A percentile compares a stretch with the other conserved stretches of the same genome.
Evolutionary conservation across 2,888 invertebrate species (phyloP).

Genomic region (Lottia gigantea): DNA sequence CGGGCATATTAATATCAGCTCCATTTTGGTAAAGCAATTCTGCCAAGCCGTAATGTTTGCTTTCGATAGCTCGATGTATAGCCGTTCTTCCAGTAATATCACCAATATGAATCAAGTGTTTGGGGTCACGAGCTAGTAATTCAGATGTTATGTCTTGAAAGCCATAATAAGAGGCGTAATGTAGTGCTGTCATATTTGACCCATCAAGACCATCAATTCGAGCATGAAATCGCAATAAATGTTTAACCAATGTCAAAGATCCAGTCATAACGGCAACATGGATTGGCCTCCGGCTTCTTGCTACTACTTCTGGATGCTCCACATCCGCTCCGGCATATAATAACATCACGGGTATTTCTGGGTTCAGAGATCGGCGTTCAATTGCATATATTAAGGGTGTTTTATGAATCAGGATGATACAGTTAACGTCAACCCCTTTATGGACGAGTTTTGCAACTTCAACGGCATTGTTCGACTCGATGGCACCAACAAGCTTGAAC

Average conservation of each 20-base stretch:
- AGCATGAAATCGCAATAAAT: slow-evolving; percentile 10
- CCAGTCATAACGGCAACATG: slow-evolving; percentile 27
- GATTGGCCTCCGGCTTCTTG: slow-evolving; percentile 38
- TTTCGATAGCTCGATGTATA: slow-evolving; percentile 37
- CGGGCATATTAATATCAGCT: slow-evolving; percentile 39
- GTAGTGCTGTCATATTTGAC: slow-evolving; percentile 19
- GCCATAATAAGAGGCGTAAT: slow-evolving; percentile 20
- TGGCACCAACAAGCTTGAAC: slow-evolving; percentile 32
- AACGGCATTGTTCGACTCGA: slow-evolving; percentile 24
- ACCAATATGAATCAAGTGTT: slow-evolving; percentile 1
- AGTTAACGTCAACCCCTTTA: slow-evolving; percentile 30
- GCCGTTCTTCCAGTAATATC: slow-evolving; percentile 15
- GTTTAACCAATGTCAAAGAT: slow-evolving; percentile 10
- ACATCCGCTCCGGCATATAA: slow-evolving; percentile 41
- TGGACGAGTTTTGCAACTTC: slow-evolving; percentile 22
- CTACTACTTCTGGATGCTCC: slow-evolving; percentile 29
- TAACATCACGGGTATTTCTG: slow-evolving; percentile 37
- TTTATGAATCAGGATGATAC: slow-evolving; percentile 34
- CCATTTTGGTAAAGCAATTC: slow-evolving; percentile 26
- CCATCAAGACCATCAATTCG: slow-evolving; percentile 12
- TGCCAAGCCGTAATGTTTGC: slow-evolving; percentile 32
- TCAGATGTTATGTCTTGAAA: not conserved
- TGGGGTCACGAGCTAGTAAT: slow-evolving; percentile 1
- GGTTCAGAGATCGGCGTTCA: slow-evolving; percentile 27
- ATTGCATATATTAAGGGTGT: slow-evolving; percentile 40